Percentiles rank a stretch among this genome's conserved stretches.
These are phyloP conservation scores for Pachymerium ferrugineum DNA, from an alignment of 2,888 invertebrate genomes.

Conservation along the genomic window DNA sequence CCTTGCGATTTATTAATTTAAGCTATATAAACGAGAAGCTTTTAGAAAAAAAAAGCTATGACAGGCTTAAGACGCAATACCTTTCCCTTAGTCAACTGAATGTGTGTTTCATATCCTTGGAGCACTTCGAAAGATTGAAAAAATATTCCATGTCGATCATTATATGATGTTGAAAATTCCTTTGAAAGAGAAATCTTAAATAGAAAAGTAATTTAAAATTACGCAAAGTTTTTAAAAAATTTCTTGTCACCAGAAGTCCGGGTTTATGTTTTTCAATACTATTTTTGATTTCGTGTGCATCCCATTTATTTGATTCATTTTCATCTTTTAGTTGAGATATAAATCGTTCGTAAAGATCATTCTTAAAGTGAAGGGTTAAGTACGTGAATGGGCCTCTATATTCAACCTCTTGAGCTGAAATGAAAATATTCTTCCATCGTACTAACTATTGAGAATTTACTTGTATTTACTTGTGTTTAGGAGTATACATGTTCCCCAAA, in stretches of 20 bases:
- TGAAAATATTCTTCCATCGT: not conserved
- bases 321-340: not conserved
- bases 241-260: not conserved
- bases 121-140: not conserved
- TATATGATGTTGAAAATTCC: too few relatives aligned
- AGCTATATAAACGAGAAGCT: not conserved
- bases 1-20: not conserved
- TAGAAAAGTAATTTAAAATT: not conserved
- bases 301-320: not conserved
- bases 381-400: not conserved
- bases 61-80: too few relatives aligned
- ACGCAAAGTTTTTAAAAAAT: not conserved
- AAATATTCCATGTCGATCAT: too few relatives aligned
- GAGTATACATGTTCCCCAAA: not conserved
- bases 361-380: not conserved
- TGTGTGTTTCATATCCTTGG: not conserved
- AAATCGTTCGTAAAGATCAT: not conserved
- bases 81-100: not conserved
- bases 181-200: too few relatives aligned
- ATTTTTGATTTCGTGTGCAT: not conserved
- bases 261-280: not conserved
- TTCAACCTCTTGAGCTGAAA: not conserved
- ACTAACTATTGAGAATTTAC: not conserved
- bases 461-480: not conserved
- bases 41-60: too few relatives aligned